Conservation (phyloP, 1,140 invertebrate genomes). For the Drosophila seguyi region DNA sequence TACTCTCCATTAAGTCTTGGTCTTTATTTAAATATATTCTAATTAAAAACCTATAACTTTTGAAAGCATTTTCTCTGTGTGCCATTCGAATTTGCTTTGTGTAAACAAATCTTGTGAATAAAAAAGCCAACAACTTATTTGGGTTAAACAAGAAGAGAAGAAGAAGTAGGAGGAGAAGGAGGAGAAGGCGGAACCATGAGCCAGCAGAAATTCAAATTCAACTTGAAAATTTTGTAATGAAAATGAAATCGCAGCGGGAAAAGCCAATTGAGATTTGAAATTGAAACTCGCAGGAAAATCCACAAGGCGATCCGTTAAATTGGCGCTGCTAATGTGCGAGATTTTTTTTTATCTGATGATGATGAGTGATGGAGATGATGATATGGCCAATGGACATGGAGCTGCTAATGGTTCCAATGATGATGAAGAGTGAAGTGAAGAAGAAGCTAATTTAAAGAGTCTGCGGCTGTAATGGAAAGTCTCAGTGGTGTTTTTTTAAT, state of each 20-base stretch:
- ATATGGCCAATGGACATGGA: constrained; percentile 18
- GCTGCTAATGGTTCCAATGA: constrained; percentile 40
- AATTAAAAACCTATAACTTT: background rate
- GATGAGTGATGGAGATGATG: constrained; percentile 20
- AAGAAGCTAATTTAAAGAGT: constrained; percentile 24
- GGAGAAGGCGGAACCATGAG: constrained; percentile 41
- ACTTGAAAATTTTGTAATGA: constrained; percentile 55
- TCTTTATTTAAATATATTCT: constrained; percentile 1
- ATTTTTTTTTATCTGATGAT: constrained; percentile 24
- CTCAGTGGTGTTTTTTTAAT: background rate
- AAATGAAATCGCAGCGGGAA: constrained; percentile 47
- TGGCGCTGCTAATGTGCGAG: constrained; percentile 55
- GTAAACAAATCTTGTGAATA: constrained; percentile 47
- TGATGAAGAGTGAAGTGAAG: constrained; percentile 12
- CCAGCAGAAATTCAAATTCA: constrained; percentile 41
- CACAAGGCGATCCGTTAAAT: constrained; percentile 40
- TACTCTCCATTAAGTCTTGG: background rate
- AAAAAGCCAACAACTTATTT: constrained; percentile 64
- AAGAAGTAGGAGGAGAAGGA: no score
- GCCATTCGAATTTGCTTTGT: constrained; percentile 11
- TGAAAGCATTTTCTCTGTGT: background rate
- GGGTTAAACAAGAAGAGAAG: constrained; percentile 50
- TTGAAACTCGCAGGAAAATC: constrained; percentile 61
- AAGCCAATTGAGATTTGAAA: constrained; percentile 71
- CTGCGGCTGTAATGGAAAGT: constrained; percentile 22